phyloP scores from a whole-genome alignment of 1,140 invertebrate genomes.

The Hesperophylax magnus region DNA sequence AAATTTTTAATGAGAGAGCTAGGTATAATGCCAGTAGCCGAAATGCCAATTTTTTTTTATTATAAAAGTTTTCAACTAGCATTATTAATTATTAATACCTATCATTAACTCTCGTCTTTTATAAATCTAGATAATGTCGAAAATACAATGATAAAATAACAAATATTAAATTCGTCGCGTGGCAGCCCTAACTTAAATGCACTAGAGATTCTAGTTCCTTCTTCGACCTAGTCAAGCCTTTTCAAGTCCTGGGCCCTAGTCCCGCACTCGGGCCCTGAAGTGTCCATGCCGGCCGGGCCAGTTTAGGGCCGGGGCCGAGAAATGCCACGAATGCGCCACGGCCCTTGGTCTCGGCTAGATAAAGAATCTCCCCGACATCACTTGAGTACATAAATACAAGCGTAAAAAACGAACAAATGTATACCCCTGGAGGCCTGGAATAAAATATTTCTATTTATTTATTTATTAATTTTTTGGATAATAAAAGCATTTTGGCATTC shows the following conservation, averaged over 20 bases:
- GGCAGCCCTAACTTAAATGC: no score
- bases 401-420: constrained; percentile 13
- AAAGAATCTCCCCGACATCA: constrained; percentile 27
- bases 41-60: no score
- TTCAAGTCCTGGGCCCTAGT: neutral
- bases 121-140: no score
- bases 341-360: constrained; percentile 9
- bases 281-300: neutral
- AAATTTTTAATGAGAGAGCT: no score
- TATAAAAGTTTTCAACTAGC: no score
- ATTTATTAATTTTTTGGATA: neutral
- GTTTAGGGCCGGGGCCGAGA: neutral
- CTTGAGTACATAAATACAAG: constrained; percentile 36
- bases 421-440: neutral
- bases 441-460: neutral
- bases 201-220: no score
- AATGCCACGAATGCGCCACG: constrained; percentile 17
- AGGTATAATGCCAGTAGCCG: no score
- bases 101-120: no score
- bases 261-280: neutral
- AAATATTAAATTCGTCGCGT: no score
- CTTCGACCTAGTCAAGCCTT: no score
- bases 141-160: no score
- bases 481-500: neutral
- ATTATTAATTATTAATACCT: no score